Conservation (phyloP, 1,140 invertebrate genomes). For the Drosophila paulistorum region DNA sequence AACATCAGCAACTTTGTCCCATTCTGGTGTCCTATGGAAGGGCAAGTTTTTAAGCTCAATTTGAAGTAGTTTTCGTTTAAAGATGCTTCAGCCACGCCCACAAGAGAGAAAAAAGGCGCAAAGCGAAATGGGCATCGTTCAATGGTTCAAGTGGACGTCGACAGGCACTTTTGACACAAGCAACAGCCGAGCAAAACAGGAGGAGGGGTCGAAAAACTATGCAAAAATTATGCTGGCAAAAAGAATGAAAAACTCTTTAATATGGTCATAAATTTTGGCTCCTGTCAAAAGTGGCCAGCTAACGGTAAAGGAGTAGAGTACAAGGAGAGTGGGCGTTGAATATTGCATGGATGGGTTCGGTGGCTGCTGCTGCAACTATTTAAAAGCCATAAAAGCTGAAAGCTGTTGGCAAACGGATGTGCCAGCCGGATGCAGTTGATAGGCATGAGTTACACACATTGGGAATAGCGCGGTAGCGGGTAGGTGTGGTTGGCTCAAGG, state of each 20-base stretch:
- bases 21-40: neutral
- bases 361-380: conserved; percentile 58
- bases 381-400: conserved; percentile 80
- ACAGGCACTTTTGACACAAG: conserved; percentile 31
- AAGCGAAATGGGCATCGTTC: neutral
- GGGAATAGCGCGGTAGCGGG: neutral
- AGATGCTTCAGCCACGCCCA: neutral
- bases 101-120: neutral
- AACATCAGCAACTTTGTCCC: conserved; percentile 3
- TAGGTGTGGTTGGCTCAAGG: neutral
- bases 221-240: conserved; percentile 69
- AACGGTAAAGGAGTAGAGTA: neutral
- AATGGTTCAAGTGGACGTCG: conserved; percentile 38
- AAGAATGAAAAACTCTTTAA: conserved; percentile 65
- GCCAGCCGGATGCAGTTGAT: conserved; percentile 77
- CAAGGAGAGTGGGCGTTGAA: neutral
- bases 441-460: conserved; percentile 64
- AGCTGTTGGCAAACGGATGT: conserved; percentile 77
- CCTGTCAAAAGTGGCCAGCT: conserved; percentile 47
- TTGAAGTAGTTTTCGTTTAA: conserved; percentile 23
- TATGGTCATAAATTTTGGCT: conserved; percentile 74
- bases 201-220: conserved; percentile 46
- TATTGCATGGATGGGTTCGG: conserved; percentile 59
- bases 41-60: conserved; percentile 28
- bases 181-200: neutral